Percentiles rank a stretch among this genome's conserved stretches.
Conservation (phyloP, 2,113 vertebrate species). For the Clarias gariepinus region DNA sequence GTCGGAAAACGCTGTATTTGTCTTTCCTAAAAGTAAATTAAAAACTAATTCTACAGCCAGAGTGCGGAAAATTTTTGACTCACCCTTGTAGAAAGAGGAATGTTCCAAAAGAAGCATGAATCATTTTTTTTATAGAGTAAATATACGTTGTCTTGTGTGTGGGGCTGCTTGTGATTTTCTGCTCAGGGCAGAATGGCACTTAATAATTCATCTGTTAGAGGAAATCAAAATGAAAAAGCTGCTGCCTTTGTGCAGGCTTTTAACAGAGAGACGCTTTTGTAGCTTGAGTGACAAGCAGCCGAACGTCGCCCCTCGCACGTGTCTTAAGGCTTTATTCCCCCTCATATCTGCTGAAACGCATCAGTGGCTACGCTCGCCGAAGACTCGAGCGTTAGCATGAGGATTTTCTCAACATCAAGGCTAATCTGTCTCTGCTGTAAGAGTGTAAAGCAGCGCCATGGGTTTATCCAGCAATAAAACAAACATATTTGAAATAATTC, state of each 20-base stretch:
- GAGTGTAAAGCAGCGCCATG: not conserved
- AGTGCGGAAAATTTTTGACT: too few relatives aligned
- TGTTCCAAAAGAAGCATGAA: conserved; percentile 24
- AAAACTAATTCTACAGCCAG: too few relatives aligned
- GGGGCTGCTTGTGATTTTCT: conserved; percentile 23
- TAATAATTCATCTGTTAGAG: conserved; percentile 48
- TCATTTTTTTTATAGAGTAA: conserved; percentile 31
- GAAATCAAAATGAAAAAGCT: conserved; percentile 26
- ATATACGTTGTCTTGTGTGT: conserved; percentile 24
- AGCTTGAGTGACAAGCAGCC: conserved; percentile 17
- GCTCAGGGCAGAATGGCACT: conserved; percentile 36
- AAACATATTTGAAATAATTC: not conserved
- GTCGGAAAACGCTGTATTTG: too few relatives aligned
- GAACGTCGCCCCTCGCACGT: not conserved
- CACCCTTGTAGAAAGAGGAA: too few relatives aligned
- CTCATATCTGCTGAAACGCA: not conserved
- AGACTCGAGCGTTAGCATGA: not conserved
- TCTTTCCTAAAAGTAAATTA: too few relatives aligned
- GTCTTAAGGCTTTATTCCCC: conserved; percentile 15
- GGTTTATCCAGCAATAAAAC: not conserved
- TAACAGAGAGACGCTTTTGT: conserved; percentile 13
- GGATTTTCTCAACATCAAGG: not conserved
- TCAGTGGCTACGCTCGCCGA: not conserved
- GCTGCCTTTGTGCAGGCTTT: conserved; percentile 22
- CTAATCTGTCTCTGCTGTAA: not conserved